A percentile compares a stretch with the other conserved stretches of the same genome.
These are phyloP conservation scores for Aphidius colemani DNA, from an alignment of 2,888 invertebrate species.

Conservation along the genomic window DNA sequence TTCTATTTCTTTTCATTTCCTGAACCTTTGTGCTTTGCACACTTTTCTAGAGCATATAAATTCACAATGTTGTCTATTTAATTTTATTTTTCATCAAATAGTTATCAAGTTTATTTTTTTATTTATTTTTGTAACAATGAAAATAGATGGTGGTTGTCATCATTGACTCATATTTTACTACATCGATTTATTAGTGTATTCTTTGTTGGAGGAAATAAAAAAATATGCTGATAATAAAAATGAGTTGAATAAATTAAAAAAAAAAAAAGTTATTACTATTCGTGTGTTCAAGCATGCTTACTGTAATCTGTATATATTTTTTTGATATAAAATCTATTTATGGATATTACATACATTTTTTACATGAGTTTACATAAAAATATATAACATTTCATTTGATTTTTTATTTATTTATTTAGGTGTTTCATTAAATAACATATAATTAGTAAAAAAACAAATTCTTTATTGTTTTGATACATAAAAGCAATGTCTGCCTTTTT, in stretches of 20 bases:
- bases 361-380: no score
- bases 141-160: not conserved
- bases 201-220: not conserved
- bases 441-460: no score
- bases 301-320: slow-evolving; percentile 25
- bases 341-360: slow-evolving; percentile 11
- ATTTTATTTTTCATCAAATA: not conserved
- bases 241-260: no score
- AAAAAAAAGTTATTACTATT: not conserved
- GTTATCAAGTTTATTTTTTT: slow-evolving; percentile 8
- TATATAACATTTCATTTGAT: not conserved
- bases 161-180: slow-evolving; percentile 1
- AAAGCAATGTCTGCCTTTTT: no score
- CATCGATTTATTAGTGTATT: slow-evolving; percentile 15
- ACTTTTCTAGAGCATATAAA: not conserved
- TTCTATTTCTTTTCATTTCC: slow-evolving; percentile 4
- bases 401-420: slow-evolving; percentile 17
- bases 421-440: not conserved
- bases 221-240: no score
- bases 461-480: no score
- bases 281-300: slow-evolving; percentile 27
- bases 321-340: slow-evolving; percentile 30
- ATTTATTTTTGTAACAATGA: not conserved
- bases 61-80: not conserved
- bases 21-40: not conserved